Conservation (phyloP, 1,140 invertebrate genomes). For the Battus philenor region DNA sequence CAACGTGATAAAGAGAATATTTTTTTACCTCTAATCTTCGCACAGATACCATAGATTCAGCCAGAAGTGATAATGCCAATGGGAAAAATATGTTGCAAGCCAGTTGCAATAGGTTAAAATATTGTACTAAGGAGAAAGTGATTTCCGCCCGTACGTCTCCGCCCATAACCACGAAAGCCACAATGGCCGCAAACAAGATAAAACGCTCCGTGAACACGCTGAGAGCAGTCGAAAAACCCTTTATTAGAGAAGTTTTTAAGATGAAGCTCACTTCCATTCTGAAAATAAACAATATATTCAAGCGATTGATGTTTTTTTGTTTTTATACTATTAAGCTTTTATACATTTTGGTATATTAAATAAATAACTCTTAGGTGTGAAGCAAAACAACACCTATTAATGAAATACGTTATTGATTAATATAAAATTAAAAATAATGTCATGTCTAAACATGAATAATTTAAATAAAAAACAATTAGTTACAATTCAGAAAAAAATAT, state of each 20-base stretch:
- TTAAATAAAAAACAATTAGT: too few species aligned
- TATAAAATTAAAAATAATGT: too few species aligned
- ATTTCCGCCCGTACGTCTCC: conserved; percentile 80
- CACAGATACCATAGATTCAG: conserved; percentile 81
- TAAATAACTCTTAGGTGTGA: too few species aligned
- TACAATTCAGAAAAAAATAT: too few species aligned
- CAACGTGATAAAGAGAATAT: too few species aligned
- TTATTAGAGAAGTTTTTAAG: conserved; percentile 81
- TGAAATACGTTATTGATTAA: too few species aligned
- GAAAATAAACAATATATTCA: conserved; percentile 15
- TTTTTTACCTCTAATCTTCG: conserved; percentile 77
- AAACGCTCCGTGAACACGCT: conserved; percentile 83
- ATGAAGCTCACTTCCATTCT: conserved; percentile 83
- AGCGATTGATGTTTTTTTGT: too few species aligned
- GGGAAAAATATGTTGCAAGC: conserved; percentile 86
- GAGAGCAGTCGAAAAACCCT: conserved; percentile 81
- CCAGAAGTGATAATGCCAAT: conserved; percentile 75
- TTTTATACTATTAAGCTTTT: too few species aligned
- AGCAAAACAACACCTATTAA: too few species aligned
- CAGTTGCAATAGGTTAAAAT: conserved; percentile 84
- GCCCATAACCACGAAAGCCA: conserved; percentile 80
- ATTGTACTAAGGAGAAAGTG: conserved; percentile 84
- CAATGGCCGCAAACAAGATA: conserved; percentile 82
- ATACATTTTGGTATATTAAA: too few species aligned
- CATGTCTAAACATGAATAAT: too few species aligned